phyloP scores from a whole-genome alignment of 2,113 vertebrate species.

The Pao palembangensis region DNA sequence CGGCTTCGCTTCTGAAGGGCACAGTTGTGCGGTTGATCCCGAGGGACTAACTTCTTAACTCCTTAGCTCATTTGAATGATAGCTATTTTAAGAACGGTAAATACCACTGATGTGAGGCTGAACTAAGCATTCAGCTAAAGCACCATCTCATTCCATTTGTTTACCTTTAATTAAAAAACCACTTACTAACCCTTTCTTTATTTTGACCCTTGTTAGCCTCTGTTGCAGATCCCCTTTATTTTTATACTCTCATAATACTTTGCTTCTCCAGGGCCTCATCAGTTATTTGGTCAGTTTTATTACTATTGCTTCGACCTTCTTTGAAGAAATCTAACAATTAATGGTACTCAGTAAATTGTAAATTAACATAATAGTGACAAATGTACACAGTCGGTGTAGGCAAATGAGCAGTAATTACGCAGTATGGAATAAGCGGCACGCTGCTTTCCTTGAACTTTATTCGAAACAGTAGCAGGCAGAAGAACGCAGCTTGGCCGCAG shows the following conservation, averaged over 20 bases:
- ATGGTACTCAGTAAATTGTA: not conserved
- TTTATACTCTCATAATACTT: too few species aligned
- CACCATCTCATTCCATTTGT: not conserved
- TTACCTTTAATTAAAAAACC: constrained; percentile 5
- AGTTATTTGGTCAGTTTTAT: too few species aligned
- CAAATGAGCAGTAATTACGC: not conserved
- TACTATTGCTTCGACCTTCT: too few species aligned
- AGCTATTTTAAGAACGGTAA: not conserved
- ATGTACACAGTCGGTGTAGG: not conserved
- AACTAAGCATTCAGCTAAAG: not conserved
- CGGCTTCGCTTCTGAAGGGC: too few species aligned
- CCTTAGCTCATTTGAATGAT: too few species aligned
- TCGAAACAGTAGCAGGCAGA: constrained; percentile 4
- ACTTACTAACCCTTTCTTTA: not conserved
- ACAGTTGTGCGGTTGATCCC: too few species aligned
- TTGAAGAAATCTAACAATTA: not conserved
- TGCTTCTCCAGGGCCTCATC: too few species aligned
- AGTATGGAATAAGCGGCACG: not conserved
- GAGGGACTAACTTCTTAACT: too few species aligned
- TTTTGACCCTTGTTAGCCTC: not conserved
- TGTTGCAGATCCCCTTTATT: too few species aligned
- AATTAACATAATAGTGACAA: not conserved
- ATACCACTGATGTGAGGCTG: not conserved
- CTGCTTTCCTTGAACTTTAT: constrained; percentile 8
- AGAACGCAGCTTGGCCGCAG: constrained; percentile 11